Evolutionary conservation across 2,888 invertebrate genomes (phyloP), one percentile per base, ranked within the genome.

Genomic region (Xestia ashworthii): DNA sequence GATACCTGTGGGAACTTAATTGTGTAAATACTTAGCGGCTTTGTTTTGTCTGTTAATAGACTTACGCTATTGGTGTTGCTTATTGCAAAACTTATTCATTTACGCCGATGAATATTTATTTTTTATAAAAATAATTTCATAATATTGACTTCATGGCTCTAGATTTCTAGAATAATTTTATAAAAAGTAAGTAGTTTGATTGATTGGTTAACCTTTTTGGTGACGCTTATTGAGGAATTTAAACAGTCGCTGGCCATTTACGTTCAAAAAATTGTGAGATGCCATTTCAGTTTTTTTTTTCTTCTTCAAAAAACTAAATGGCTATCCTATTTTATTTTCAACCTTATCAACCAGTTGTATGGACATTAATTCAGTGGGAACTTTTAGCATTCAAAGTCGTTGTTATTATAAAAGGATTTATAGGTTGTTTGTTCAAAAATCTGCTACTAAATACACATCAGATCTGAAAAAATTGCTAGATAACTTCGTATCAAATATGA

Each of bases 1-100:
- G 9, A 62, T 55, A 22, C 12, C 12, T 38, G 12, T 73, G 68
- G 22, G 78, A 81, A 82, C 58, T 69, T 60, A 48, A 72, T 82
- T 62, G 41, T 22, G 46, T 19, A 71, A 80, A n/a, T 44, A 32
- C 32, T 32, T 32, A 65, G 11, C 0, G 41, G 11, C 11, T 55
- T 9, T 46, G 16, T 32, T 50, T n/a, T 38, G 11, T 32, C n/a
- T 48, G 9, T 38, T 32, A 16, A 32, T 19, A 46, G 5, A n/a
- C 32, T 38, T 25, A 48, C 44, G 32, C 4, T 48, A n/a, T n/a
- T 16, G 3, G 32, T 32, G 14, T 58, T 58, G 16, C 16, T 25
- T 58, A 32, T 60, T 32, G 16, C 8, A 58, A 32, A 58, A 58
- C 14, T 58, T 58, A 58, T 58, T 25, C 6, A 62, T 19, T 19